phyloP scores from a whole-genome alignment of 1,140 invertebrate genomes.

The Chironomus striatipennis region DNA sequence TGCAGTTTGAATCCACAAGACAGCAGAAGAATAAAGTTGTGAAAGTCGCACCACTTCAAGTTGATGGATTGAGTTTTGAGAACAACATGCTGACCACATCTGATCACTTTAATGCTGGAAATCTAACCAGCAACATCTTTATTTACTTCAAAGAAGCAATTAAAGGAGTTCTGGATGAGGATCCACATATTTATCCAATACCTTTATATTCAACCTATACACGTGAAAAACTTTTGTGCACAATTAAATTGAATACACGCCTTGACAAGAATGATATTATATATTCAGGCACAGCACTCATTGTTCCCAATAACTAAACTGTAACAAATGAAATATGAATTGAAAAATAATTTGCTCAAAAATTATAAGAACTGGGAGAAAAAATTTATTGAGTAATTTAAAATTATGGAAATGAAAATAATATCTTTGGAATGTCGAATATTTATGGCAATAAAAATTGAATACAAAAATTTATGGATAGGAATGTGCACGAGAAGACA shows the following conservation, averaged over 20 bases:
- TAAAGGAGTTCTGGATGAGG: background rate
- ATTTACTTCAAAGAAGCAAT: background rate
- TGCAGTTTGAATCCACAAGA: background rate
- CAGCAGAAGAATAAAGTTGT: background rate
- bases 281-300: slow-evolving; percentile 35
- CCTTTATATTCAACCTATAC: background rate
- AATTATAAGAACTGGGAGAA: too few relatives aligned
- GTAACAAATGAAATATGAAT: background rate
- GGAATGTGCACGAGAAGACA: too few relatives aligned
- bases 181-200: background rate
- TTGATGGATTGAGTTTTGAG: background rate
- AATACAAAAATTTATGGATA: too few relatives aligned
- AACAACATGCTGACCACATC: background rate
- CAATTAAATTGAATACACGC: background rate
- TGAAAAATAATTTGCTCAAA: background rate
- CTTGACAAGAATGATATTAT: slow-evolving; percentile 30
- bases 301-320: slow-evolving; percentile 33
- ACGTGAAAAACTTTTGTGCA: slow-evolving; percentile 16
- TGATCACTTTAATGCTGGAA: background rate
- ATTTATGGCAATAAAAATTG: too few relatives aligned
- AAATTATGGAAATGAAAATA: too few relatives aligned
- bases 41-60: background rate
- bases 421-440: too few relatives aligned
- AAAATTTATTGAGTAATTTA: too few relatives aligned
- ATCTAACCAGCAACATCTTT: background rate